phyloP scores from a whole-genome alignment of 2,113 vertebrate genomes.

The Alosa alosa region DNA sequence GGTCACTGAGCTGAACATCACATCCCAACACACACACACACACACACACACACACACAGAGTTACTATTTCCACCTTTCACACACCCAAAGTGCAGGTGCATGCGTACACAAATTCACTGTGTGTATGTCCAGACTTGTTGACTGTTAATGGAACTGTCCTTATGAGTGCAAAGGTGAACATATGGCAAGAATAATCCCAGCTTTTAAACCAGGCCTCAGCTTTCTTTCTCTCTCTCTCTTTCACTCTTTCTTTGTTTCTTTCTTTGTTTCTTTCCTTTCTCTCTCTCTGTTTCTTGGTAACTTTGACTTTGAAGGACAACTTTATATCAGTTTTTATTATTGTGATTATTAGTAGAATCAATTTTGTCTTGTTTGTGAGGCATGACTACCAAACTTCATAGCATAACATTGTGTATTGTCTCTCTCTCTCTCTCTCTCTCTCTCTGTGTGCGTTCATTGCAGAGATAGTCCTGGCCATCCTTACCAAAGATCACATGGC shows the following conservation, averaged over 20 bases:
- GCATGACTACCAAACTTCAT: no score
- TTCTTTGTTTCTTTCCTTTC: neutral
- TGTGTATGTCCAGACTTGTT: neutral
- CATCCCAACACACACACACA: neutral
- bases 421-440: no score
- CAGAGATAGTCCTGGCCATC: neutral
- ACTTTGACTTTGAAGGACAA: no score
- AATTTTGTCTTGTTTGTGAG: no score
- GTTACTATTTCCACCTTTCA: neutral
- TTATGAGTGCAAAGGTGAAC: constrained; percentile 44
- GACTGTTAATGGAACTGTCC: constrained; percentile 20
- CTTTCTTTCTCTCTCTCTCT: neutral
- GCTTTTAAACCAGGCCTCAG: constrained; percentile 35
- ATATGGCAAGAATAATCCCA: constrained; percentile 64
- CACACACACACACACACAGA: neutral
- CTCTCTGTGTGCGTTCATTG: neutral
- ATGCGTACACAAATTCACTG: neutral
- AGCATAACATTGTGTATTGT: no score
- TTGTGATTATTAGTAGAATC: no score
- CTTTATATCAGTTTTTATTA: no score
- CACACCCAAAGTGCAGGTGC: neutral
- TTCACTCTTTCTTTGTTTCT: neutral
- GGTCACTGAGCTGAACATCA: neutral
- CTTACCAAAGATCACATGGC: neutral
- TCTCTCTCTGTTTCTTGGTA: neutral